These are phyloP conservation scores for Sclerurus mexicanus DNA, from an alignment of 2,113 vertebrate genomes.

Conservation along the genomic window DNA sequence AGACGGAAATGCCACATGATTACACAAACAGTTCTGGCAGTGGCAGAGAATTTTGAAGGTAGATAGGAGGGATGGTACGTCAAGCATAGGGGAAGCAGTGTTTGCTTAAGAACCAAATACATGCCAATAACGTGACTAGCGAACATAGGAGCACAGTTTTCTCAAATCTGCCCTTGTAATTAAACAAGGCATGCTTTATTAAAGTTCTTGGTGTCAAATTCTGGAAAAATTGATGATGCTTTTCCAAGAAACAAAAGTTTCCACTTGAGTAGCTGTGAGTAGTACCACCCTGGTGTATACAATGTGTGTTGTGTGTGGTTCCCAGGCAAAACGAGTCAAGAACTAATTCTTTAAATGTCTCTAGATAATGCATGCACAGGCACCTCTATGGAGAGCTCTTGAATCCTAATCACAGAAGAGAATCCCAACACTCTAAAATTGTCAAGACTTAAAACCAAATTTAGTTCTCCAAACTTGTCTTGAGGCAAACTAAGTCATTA, in stretches of 20 bases:
- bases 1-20: not conserved
- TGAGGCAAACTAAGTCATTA: not conserved
- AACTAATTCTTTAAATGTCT: not conserved
- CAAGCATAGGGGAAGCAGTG: not conserved
- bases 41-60: not conserved
- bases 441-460: not conserved
- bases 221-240: not conserved
- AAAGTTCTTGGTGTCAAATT: not conserved
- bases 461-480: not conserved
- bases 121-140: not conserved
- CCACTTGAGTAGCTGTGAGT: not conserved
- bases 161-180: not conserved
- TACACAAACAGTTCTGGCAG: not conserved
- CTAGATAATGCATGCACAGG: not conserved
- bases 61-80: not conserved
- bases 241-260: slow-evolving; percentile 4
- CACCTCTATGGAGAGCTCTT: not conserved
- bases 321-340: not conserved
- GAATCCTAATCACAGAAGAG: not conserved
- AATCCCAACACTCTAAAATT: not conserved
- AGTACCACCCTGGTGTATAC: not conserved
- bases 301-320: not conserved
- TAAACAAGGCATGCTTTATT: not conserved
- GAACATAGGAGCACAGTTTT: not conserved
- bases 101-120: not conserved